These are phyloP conservation scores for Cydia strobilella DNA, from an alignment of 1,140 invertebrate species.

Conservation along the genomic window DNA sequence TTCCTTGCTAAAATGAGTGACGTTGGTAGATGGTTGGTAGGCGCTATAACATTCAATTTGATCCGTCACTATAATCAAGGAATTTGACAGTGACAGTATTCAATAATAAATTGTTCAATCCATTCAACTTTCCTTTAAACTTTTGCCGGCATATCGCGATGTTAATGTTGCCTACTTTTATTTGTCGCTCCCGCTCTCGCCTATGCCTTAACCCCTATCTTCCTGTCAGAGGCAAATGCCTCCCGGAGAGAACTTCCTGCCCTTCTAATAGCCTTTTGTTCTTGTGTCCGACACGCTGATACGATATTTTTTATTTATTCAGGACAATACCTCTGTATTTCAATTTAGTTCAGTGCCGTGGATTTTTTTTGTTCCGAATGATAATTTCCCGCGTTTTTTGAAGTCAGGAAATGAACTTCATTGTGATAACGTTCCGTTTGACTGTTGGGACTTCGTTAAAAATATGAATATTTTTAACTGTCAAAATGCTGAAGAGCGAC, in stretches of 20 bases:
- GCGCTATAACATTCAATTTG: no score
- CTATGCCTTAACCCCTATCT: background rate
- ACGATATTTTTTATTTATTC: slow-evolving; percentile 20
- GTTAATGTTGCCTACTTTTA: background rate
- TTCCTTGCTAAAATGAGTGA: no score
- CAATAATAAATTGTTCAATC: no score
- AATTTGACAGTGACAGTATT: no score
- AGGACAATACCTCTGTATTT: slow-evolving; percentile 23
- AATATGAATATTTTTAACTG: no score
- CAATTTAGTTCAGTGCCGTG: slow-evolving; percentile 15
- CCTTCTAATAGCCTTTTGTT: slow-evolving; percentile 30
- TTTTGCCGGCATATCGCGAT: background rate
- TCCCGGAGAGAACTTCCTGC: slow-evolving; percentile 18
- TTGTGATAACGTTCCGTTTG: background rate
- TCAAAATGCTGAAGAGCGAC: no score
- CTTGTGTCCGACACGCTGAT: slow-evolving; percentile 26
- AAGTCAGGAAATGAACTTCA: slow-evolving; percentile 5
- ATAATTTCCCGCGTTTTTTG: slow-evolving; percentile 5
- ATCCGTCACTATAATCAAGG: no score
- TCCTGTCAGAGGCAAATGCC: slow-evolving; percentile 31
- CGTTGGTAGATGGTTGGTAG: no score
- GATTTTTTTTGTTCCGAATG: slow-evolving; percentile 17
- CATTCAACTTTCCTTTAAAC: no score
- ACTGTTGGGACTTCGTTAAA: background rate
- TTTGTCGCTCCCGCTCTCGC: background rate